A percentile compares a stretch with the other conserved stretches of the same genome.
Evolutionary conservation across 2,113 vertebrate genomes (phyloP).

Genomic region (Zapornia atra): DNA sequence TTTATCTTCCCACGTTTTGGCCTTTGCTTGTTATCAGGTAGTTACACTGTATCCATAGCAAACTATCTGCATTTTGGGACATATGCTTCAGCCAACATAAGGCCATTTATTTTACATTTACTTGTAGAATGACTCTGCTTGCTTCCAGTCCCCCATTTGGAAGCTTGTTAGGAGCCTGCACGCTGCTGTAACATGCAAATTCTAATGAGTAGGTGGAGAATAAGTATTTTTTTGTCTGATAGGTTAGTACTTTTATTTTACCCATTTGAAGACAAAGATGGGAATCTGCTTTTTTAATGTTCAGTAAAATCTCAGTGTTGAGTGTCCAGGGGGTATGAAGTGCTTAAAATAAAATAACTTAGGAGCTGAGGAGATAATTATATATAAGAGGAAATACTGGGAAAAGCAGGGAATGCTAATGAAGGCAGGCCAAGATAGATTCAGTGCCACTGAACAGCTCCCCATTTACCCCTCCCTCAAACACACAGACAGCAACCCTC

Average conservation of each 20-base stretch:
- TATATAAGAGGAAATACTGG: conserved; percentile 22
- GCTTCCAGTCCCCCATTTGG: conserved; percentile 41
- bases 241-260: conserved; percentile 62
- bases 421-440: conserved; percentile 31
- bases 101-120: conserved; percentile 59
- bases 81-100: conserved; percentile 48
- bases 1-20: not conserved
- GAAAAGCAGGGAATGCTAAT: conserved; percentile 43
- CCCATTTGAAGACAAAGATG: conserved; percentile 65
- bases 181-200: conserved; percentile 53
- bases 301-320: conserved; percentile 54
- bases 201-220: conserved; percentile 41
- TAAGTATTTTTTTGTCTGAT: conserved; percentile 20
- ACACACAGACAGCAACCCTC: not conserved
- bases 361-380: conserved; percentile 67
- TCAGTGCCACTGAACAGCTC: not conserved
- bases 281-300: conserved; percentile 63
- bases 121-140: conserved; percentile 19
- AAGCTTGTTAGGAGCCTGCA: conserved; percentile 51
- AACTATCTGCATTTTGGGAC: conserved; percentile 40
- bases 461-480: not conserved
- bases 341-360: conserved; percentile 69
- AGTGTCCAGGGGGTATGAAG: conserved; percentile 53
- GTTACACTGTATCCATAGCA: not conserved
- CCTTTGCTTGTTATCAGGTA: conserved; percentile 32